A percentile compares a stretch with the other conserved stretches of the same genome.
These are phyloP conservation scores for Vanessa cardui DNA, from an alignment of 2,888 invertebrate genomes.

Conservation along the genomic window DNA sequence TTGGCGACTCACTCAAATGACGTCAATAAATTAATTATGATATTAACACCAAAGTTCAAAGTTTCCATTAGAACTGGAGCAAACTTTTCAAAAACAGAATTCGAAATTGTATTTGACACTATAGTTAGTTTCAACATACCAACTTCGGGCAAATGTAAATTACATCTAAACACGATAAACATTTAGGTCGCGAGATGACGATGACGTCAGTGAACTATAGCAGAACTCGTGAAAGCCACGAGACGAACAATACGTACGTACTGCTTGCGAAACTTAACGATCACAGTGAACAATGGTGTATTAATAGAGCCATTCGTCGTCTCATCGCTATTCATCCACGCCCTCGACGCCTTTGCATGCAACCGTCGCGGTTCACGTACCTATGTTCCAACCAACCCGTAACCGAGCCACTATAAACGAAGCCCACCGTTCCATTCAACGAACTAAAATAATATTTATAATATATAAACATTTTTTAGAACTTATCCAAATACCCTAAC, in stretches of 20 bases:
- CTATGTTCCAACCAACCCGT: slow-evolving; percentile 44
- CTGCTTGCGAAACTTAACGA: slow-evolving; percentile 77
- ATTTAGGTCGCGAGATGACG: slow-evolving; percentile 66
- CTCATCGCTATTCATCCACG: slow-evolving; percentile 82
- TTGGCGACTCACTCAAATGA: no score
- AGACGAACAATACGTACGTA: slow-evolving; percentile 76
- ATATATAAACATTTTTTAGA: no score
- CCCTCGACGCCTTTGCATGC: slow-evolving; percentile 75
- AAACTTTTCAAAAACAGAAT: slow-evolving; percentile 13
- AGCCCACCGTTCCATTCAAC: not conserved
- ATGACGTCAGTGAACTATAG: slow-evolving; percentile 64
- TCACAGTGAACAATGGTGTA: slow-evolving; percentile 74
- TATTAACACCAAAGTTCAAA: no score
- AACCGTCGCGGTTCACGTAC: slow-evolving; percentile 71
- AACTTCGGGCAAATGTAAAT: slow-evolving; percentile 64
- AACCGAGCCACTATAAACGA: slow-evolving; percentile 10
- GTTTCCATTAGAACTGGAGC: no score
- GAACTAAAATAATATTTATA: not conserved
- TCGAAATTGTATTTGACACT: slow-evolving; percentile 52
- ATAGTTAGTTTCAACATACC: slow-evolving; percentile 33
- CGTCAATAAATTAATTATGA: no score
- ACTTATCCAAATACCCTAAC: no score
- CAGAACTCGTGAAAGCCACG: slow-evolving; percentile 66
- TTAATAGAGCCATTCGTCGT: slow-evolving; percentile 81
- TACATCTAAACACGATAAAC: slow-evolving; percentile 65